Base-by-base conservation (phyloP, 2,888 invertebrate species). In the Agonum fuliginosum region DNA sequence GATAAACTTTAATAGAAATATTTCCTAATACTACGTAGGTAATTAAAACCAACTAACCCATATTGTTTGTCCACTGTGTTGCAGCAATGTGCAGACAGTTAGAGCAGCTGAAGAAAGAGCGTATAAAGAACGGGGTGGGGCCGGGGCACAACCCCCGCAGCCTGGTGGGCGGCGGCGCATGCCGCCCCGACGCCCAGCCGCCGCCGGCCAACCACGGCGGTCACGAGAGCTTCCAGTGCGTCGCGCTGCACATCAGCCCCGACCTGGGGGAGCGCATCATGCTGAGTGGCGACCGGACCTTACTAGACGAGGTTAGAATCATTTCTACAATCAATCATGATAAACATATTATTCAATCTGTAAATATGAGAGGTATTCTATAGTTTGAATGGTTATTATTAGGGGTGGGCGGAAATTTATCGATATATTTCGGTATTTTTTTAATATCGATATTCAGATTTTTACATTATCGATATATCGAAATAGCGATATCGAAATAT, bases 251-350 rank as follows among this genome's bases (percentile, higher is more conserved):
- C 86, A 91, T 95, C 69, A 93, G 93, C 82, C 95, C 95, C 0
- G 94, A 95, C 85, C 88, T 95, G 30, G 94, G 94, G 0, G 95
- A 95, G 85, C 86, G 95, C 62, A 93, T 96, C 58, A 93, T 95
- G 91, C 88, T 96, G 8, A 94, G 94, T 71, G 95, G 95, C 0
- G 95, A 95, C 82, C 89, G 95, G 43, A 90, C 91, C 5, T 88
- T 95, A 19, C 89, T 94, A 58, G 93, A 94, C 85, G 94, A 95
- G 85, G 58, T 46, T 3, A 22, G 10, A 22, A 22, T 51, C 10
- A 8, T 22, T 43, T 5, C 14, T 43, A 12, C 43, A 43, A 14
- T 43, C 5, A 43, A 14, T 14, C 1, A 10, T 17, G 17, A 37
- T 34, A n/a, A 10, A n/a, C n/a, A n/a, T n/a, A n/a, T n/a, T n/a